Percentiles rank a stretch among this genome's conserved stretches.
Evolutionary conservation across 2,888 invertebrate species (phyloP).

Genomic region (Allophyes oxyacanthae): DNA sequence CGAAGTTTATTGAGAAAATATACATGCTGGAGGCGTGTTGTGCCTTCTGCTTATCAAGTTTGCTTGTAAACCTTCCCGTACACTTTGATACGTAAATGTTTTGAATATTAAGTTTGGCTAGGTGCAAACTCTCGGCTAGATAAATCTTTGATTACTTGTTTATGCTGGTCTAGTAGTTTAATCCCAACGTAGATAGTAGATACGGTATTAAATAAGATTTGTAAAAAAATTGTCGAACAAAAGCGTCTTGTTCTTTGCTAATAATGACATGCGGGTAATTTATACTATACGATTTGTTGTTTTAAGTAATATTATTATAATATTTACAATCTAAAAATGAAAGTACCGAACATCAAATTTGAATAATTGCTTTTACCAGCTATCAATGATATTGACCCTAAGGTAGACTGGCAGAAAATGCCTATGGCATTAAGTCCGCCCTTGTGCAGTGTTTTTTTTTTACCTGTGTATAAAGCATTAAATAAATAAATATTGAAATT

Average conservation of each 20-base stretch:
- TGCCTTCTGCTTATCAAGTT: slow-evolving; percentile 55
- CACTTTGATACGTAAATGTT: slow-evolving; percentile 45
- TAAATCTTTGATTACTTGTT: slow-evolving; percentile 52
- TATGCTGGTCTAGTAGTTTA: slow-evolving; percentile 36
- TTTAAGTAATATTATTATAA: too few relatives aligned
- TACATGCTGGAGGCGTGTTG: slow-evolving; percentile 52
- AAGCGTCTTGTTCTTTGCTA: slow-evolving; percentile 22
- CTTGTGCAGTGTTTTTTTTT: too few relatives aligned
- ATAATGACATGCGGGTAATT: slow-evolving; percentile 7
- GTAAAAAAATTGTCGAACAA: slow-evolving; percentile 45
- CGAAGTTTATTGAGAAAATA: slow-evolving; percentile 60
- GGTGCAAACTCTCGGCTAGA: slow-evolving; percentile 37
- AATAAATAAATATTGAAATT: slow-evolving; percentile 1
- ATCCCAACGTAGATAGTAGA: slow-evolving; percentile 17
- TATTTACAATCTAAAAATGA: too few relatives aligned
- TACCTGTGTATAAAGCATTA: too few relatives aligned
- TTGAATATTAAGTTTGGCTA: slow-evolving; percentile 46
- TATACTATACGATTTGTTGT: too few relatives aligned
- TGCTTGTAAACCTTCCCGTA: slow-evolving; percentile 39
- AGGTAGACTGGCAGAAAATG: too few relatives aligned
- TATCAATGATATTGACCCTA: too few relatives aligned
- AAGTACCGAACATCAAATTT: too few relatives aligned
- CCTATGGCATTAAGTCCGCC: too few relatives aligned
- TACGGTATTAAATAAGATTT: slow-evolving; percentile 51
- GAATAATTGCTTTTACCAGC: too few relatives aligned